These are phyloP conservation scores for Forbesichthys agassizii DNA, from an alignment of 2,113 vertebrate species.

Conservation along the genomic window DNA sequence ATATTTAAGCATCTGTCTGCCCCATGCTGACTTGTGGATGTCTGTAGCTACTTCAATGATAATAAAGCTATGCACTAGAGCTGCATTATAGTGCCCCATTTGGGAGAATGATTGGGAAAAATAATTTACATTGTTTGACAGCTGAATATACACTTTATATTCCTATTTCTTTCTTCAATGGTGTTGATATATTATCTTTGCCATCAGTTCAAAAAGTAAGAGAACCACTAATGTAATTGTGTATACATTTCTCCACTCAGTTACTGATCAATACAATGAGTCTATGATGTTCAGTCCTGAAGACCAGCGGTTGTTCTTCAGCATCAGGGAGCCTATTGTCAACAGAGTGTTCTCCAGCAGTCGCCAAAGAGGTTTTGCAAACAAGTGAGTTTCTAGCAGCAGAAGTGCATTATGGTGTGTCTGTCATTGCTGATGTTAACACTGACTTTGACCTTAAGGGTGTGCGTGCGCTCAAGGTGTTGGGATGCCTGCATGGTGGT, in stretches of 20 bases:
- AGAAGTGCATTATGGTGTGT: neutral
- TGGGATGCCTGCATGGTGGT: constrained; percentile 99
- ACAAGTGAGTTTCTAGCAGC: constrained; percentile 75
- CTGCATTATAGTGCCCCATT: too few relatives aligned
- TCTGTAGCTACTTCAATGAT: too few relatives aligned
- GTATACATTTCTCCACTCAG: constrained; percentile 45
- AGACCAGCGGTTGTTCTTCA: constrained; percentile 90
- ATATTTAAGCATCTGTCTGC: too few relatives aligned
- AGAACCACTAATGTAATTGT: neutral
- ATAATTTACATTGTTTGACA: neutral
- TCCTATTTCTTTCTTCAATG: too few relatives aligned
- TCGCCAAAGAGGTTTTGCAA: constrained; percentile 89
- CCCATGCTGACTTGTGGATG: too few relatives aligned
- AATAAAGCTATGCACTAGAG: too few relatives aligned
- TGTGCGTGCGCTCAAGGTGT: constrained; percentile 91
- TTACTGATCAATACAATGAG: constrained; percentile 90
- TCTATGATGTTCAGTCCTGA: constrained; percentile 90
- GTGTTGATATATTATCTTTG: too few relatives aligned
- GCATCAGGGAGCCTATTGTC: constrained; percentile 92
- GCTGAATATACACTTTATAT: too few relatives aligned
- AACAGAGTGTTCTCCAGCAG: constrained; percentile 94
- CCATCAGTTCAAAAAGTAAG: too few relatives aligned
- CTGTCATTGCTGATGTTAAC: neutral
- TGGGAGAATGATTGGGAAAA: neutral
- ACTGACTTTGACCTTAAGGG: constrained; percentile 67